Percentiles rank a stretch among this genome's conserved stretches.
Evolutionary conservation across 2,888 invertebrate genomes (phyloP).

Genomic region (Trichopoda pennipes): DNA sequence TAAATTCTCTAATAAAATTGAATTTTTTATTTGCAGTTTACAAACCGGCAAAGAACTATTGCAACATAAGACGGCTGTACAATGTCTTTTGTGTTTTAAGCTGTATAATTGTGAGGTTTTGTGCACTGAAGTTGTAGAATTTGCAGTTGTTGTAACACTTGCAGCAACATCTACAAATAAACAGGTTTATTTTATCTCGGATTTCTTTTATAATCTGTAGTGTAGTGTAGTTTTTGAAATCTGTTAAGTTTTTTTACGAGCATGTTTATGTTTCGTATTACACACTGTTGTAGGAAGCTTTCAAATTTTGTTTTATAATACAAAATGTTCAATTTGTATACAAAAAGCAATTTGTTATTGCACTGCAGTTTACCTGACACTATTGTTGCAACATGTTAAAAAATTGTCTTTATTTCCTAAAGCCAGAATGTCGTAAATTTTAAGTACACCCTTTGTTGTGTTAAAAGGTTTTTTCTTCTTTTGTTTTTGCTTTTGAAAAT

Average conservation of each 20-base stretch:
- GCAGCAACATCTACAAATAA: constrained; percentile 35
- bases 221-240: background rate
- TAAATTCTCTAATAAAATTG: no score
- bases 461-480: no score
- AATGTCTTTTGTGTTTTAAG: background rate
- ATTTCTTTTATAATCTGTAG: constrained; percentile 11
- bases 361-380: background rate
- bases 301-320: constrained; percentile 3
- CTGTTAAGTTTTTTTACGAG: background rate
- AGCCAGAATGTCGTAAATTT: background rate
- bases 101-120: background rate
- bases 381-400: constrained; percentile 37
- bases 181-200: constrained; percentile 36
- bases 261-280: background rate
- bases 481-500: no score
- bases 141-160: background rate
- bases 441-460: no score
- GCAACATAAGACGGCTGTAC: background rate
- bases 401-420: constrained; percentile 13
- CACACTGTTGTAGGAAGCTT: constrained; percentile 11
- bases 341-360: constrained; percentile 34
- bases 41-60: background rate
- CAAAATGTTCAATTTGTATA: background rate
- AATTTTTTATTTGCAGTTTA: background rate
- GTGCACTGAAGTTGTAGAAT: background rate